Evolutionary conservation across 2,888 invertebrate species (phyloP), one percentile per base, ranked within the genome.

Genomic region (Tridacna gigas): DNA sequence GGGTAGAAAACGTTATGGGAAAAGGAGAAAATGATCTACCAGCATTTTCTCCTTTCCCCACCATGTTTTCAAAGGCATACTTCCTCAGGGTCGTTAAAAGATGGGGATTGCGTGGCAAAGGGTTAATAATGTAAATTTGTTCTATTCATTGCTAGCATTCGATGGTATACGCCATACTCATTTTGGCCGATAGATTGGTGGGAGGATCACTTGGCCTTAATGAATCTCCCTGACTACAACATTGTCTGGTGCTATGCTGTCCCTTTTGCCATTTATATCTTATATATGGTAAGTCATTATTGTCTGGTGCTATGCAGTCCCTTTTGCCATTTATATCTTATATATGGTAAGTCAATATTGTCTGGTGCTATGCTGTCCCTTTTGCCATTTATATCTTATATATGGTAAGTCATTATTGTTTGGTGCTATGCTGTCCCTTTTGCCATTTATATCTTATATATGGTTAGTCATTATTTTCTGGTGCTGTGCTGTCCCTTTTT

Each of bases 111-210:
- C 9, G 20, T 56, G 56, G 56, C 3, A 56, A 56, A 56, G 11
- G 56, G 56, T 56, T 56, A 15, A 9, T 9, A 56, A 15, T 9
- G 11, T 20, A 20, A 51, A 15, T 13, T 13, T 13, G 51, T 51
- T 15, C 51, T 51, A 11, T 51, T 18, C 63, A 2, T 67, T 45
- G 45, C 45, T 3, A 67, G 67, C 37, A 28, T 67, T n/a, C 5
- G 45, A 45, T 67, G 67, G 37, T 67, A 45, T 18, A 37, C 37
- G 0, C 45, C 65, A 11, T 65, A 65, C 28, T 65, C 65, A 9
- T 67, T 45, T 67, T 67, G 45, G 45, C 37, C 67, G 15, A 20
- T 67, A 45, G 18, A 67, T 45, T 67, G 67, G 45, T 67, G 37
- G 37, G 37, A 37, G 37, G 37, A 37, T 37, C 37, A 37, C 37